Evolutionary conservation across 1,140 invertebrate species (phyloP), one percentile per base, ranked within the genome.

Genomic region (Drosophila albomicans): DNA sequence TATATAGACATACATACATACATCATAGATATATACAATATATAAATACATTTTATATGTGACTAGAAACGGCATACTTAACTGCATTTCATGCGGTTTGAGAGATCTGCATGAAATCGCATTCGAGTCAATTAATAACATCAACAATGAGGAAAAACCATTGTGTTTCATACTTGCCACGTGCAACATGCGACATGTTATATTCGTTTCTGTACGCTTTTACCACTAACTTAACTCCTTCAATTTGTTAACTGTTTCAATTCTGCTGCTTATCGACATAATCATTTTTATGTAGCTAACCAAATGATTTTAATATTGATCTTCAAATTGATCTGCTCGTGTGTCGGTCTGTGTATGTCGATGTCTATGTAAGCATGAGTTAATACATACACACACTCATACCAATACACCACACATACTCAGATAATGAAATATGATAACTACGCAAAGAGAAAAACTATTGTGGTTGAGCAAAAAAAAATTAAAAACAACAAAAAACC

Each of bases 71-170:
- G 57, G 30, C 56, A 62, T 38, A 35, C 30, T 15, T 48, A 45
- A 32, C 15, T 63, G 61, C 70, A 54, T 54, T 16, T 49, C 66
- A 54, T 58, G 58, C 51, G n/a, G 70, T 35, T 58, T 35, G 5
- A 30, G 43, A 8, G 49, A 32, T 8, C 49, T 46, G 56, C 71
- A 54, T 38, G 49, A 49, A 63, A 38, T 61, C 51, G 59, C 75
- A 85, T 72, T 63, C 75, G 69, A 77, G 79, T 86, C 82, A 86
- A 86, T 87, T 86, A 85, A 81, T 65, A 78, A 75, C 79, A 81
- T 73, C 63, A 48, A 48, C 46, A 48, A 57, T 25, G 32, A 41
- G 32, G 41, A 38, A 13, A 81, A 30, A 78, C 58, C 58, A 67
- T 51, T 73, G 70, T 72, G 52, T 65, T 66, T 66, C 48, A 67